Evolutionary conservation across 2,797 vertebrate genomes (phyloP), one percentile per base, ranked within the genome.

Genomic region (Poecilia gillii): DNA sequence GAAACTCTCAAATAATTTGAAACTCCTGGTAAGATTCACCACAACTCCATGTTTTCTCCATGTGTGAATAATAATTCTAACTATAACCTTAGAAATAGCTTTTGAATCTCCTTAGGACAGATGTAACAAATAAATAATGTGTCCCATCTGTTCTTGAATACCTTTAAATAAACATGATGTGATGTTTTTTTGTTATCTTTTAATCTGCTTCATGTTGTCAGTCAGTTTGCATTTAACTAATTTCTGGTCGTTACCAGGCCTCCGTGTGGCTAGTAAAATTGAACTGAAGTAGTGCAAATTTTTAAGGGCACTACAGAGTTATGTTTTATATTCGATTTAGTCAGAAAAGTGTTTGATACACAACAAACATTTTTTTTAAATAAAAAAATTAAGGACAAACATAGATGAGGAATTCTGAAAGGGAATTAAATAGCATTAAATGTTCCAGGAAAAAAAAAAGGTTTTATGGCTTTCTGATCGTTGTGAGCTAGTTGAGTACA

Each of bases 401-500:
- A 16, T 59, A 74, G 72, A 31, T 57, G 55, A 49, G 55, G 33
- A 83, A 78, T 75, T 75, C 43, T 64, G 47, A 74, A n/a, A 80
- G 31, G 59, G 46, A 76, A 78, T 73, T 33, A 72, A 76, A 79
- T 73, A 51, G 20, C 70, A 55, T 31, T 55, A 51, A 74, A 73
- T 70, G 49, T 78, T 87, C 55, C 77, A 87, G 64, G 9, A 28
- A 84, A 71, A 87, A 90, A 53, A 77, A 88, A 90, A 33, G 57
- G 68, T 84, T 83, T 84, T 91, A 90, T 62, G 62, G 75, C 83
- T 83, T 84, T 91, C 83, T 85, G 68, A 88, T 91, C 86, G 80
- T 89, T 83, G 85, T 83, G 91, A 91, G 90, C 91, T 89, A 90
- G 87, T 93, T 91, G 85, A 87, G 86, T 76, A 25, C 82, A 93